phyloP scores from a whole-genome alignment of 2,113 vertebrate species.

The Sitta europaea region DNA sequence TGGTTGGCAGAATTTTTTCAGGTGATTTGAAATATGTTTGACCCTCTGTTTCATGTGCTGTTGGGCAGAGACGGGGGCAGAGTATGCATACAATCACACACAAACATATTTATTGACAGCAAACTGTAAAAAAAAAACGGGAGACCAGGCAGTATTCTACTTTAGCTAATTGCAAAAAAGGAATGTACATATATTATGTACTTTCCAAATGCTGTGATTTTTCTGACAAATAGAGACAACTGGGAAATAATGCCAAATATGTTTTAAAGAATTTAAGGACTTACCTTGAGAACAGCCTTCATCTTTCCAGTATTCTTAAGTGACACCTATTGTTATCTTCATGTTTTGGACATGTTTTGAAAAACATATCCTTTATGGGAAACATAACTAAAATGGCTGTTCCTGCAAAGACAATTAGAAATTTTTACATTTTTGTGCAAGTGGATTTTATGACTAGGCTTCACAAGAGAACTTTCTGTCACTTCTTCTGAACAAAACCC shows the following conservation, averaged over 20 bases:
- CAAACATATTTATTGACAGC: fast-evolving
- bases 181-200: not conserved
- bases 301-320: not conserved
- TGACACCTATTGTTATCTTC: too few relatives aligned
- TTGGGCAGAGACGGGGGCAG: not conserved
- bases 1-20: not conserved
- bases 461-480: not conserved
- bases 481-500: not conserved
- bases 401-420: not conserved
- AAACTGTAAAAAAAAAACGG: not conserved
- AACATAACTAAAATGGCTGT: not conserved
- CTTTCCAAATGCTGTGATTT: not conserved
- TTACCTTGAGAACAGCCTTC: not conserved
- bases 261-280: not conserved
- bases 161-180: not conserved
- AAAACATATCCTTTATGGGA: not conserved
- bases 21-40: not conserved
- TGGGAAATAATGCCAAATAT: not conserved
- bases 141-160: not conserved
- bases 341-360: not conserved
- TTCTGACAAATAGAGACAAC: not conserved
- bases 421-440: not conserved
- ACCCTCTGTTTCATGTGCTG: not conserved
- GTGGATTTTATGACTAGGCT: not conserved
- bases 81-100: not conserved